Base-by-base conservation (phyloP, 2,113 vertebrate genomes). In the Heliornis fulica region DNA sequence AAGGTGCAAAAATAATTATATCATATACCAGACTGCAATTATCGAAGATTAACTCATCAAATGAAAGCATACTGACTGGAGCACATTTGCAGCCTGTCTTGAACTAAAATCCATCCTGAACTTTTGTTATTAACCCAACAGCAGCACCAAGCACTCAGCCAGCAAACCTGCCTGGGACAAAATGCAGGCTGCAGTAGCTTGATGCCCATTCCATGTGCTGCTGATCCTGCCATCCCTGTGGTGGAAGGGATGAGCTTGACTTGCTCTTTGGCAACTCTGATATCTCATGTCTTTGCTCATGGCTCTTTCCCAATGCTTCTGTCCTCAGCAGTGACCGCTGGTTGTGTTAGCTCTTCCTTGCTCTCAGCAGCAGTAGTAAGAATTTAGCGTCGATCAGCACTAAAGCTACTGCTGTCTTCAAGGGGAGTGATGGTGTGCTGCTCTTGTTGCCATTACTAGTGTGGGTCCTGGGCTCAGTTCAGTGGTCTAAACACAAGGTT, bases 31-130 rank as follows among this genome's bases (percentile, higher is more conserved):
- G 51, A 26, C 46, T 40, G 82, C 43, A 84, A 78, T 91, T 32
- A 83, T 40, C 59, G 61, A 86, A 86, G 28, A 83, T 53, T 51
- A 72, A 69, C n/a, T 86, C 57, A 53, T 64, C 40, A 43, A 61
- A 65, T 51, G 61, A 87, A 48, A 1, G 3, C 20, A 25, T 70
- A 60, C 60, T 87, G 53, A 68, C 57, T 29, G 36, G 31, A 69
- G 53, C 11, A 56, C 21, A 25, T 53, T 78, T 64, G 23, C 51
- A 5, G 1, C 41, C 60, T 48, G 20, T 56, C 56, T 46, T 63
- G 31, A 71, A 34, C 10, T 0, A 0, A 48, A 71, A 26, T 21
- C 32, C 28, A 1, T 57, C 5, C 0, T 14, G 14, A 2, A 5
- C 32, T 61, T 72, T 45, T 3, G 0, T 40, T 19, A 43, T 32